Percentiles rank a stretch among this genome's conserved stretches.
Conservation (phyloP, 2,113 vertebrate species). For the Eira barbara region DNA sequence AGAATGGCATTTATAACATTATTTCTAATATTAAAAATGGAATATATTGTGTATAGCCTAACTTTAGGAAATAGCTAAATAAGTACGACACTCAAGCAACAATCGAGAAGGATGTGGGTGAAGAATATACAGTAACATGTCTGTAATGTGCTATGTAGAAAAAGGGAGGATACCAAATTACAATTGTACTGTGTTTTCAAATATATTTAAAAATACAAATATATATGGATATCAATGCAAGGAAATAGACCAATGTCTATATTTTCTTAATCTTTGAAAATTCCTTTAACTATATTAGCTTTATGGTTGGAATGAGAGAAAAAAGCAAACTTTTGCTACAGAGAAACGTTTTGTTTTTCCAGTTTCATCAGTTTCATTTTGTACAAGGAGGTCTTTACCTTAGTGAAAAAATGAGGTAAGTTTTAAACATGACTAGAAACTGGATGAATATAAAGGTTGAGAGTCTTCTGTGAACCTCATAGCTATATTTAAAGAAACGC, state of each 20-base stretch:
- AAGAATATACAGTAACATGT: neutral
- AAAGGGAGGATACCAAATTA: neutral
- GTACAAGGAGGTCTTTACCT: neutral
- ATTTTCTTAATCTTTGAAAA: constrained; percentile 4
- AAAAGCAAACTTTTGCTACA: neutral
- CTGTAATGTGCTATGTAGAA: neutral
- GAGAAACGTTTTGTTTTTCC: neutral
- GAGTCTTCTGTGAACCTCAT: neutral
- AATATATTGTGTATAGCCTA: no score
- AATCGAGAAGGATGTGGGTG: neutral
- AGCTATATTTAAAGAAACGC: constrained; percentile 32
- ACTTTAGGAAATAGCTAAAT: neutral
- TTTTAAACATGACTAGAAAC: neutral
- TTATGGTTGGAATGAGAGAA: neutral
- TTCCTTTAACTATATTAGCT: neutral
- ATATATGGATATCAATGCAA: neutral
- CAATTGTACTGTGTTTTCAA: neutral
- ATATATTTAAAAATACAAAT: neutral
- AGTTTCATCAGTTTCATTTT: neutral
- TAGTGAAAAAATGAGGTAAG: neutral
- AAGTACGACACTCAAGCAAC: neutral
- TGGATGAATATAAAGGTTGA: neutral
- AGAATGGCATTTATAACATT: neutral
- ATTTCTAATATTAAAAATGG: neutral
- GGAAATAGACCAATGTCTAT: neutral